A percentile compares a stretch with the other conserved stretches of the same genome.
Evolutionary conservation across 2,797 vertebrate species (phyloP).

Genomic region (Podarcis siculus): DNA sequence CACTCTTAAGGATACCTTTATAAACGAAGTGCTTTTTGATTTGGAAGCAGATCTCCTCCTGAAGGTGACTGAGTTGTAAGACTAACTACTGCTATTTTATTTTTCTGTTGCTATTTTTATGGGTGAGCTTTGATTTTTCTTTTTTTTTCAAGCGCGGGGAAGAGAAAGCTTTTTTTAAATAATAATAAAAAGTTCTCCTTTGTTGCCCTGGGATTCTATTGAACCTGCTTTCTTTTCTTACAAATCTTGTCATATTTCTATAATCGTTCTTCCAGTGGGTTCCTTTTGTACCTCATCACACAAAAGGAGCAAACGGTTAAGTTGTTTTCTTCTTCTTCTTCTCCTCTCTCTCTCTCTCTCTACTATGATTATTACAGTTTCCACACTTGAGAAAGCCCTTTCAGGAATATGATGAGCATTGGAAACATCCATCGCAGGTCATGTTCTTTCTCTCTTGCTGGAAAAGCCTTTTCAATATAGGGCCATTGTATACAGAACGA

Average conservation of each 20-base stretch:
- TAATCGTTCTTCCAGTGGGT: background rate
- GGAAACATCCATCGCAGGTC: too few species aligned
- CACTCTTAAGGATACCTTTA: background rate
- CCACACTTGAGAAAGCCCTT: background rate
- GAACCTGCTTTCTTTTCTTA: slow-evolving; percentile 5
- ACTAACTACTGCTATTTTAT: background rate
- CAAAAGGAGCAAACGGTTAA: background rate
- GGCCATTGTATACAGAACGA: too few species aligned
- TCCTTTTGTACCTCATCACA: background rate
- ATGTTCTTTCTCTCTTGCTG: too few species aligned
- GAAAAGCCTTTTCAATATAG: too few species aligned
- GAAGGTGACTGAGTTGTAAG: background rate
- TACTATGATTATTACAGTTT: background rate
- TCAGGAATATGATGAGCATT: background rate
- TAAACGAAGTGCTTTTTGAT: background rate
- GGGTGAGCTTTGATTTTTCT: background rate
- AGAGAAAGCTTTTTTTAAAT: background rate
- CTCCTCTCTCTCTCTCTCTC: background rate
- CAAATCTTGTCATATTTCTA: background rate
- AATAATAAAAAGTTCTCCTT: background rate
- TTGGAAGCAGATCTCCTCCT: background rate
- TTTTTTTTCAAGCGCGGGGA: background rate
- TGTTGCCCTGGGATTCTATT: background rate
- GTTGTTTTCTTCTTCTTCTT: background rate
- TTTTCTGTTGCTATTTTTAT: background rate